Conservation (phyloP, 2,113 vertebrate species). For the Austrofundulus limnaeus region DNA sequence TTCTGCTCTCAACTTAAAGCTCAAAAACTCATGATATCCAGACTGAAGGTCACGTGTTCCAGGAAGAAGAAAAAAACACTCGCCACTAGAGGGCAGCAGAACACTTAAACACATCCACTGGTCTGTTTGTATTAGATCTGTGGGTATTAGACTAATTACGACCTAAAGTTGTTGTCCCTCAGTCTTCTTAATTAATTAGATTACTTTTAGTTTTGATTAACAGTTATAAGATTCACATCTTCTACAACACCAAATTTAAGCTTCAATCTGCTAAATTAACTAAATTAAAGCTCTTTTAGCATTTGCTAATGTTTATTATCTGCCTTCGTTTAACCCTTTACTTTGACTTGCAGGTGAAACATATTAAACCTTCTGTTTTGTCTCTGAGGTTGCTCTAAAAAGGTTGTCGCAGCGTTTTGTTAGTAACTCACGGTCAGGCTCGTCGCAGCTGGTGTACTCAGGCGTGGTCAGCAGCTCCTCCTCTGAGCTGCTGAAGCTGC, state of each 20-base stretch:
- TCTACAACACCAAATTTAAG: too few species aligned
- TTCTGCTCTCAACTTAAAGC: not conserved
- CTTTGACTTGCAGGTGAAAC: not conserved
- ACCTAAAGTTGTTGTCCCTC: too few species aligned
- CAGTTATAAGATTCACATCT: too few species aligned
- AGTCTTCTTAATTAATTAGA: too few species aligned
- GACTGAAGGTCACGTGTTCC: not conserved
- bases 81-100: not conserved
- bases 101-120: not conserved
- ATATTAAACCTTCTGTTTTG: not conserved
- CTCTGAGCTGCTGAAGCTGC: slow-evolving; percentile 91
- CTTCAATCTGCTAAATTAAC: too few species aligned
- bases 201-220: too few species aligned
- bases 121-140: not conserved
- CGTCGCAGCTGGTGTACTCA: slow-evolving; percentile 93
- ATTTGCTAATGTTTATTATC: too few species aligned
- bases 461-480: slow-evolving; percentile 88
- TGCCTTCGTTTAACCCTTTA: not conserved
- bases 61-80: not conserved
- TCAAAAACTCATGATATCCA: slow-evolving; percentile 1
- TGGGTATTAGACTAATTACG: too few species aligned
- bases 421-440: slow-evolving; percentile 87
- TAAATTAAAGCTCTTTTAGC: too few species aligned
- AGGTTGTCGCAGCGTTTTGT: not conserved
- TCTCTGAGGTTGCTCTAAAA: not conserved